Evolutionary conservation across 1,140 invertebrate species (phyloP).

Genomic region (Leptinotarsa defecta): DNA sequence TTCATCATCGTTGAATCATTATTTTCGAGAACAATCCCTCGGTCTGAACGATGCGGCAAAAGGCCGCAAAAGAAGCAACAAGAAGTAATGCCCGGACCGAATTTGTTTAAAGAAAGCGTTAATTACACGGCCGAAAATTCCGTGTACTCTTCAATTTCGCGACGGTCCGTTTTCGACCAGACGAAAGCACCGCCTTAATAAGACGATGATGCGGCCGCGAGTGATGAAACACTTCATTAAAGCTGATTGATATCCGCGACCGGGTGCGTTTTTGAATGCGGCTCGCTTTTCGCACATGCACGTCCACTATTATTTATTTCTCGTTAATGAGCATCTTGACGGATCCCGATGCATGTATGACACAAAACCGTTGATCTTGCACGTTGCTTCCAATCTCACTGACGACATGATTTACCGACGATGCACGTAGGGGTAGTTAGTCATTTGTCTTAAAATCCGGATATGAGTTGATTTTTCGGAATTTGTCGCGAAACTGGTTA

Average conservation of each 20-base stretch:
- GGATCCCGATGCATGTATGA: neutral
- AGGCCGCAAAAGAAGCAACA: neutral
- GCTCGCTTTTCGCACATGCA: conserved; percentile 2
- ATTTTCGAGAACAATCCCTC: neutral
- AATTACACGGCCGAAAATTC: neutral
- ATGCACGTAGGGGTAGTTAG: too few species aligned
- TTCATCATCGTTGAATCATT: conserved; percentile 1
- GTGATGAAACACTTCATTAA: conserved; percentile 8
- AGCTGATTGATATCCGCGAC: conserved; percentile 5
- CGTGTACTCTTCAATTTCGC: neutral
- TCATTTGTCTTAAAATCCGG: too few species aligned
- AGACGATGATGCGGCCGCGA: neutral
- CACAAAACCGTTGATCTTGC: conserved; percentile 1
- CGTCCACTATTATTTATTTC: conserved; percentile 6
- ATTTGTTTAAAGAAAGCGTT: conserved; percentile 8
- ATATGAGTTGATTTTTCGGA: too few species aligned
- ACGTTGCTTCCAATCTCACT: neutral
- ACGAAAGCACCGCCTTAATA: conserved; percentile 2
- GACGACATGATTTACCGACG: neutral
- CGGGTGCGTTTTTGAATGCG: neutral
- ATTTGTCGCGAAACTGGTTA: too few species aligned
- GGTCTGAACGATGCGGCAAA: neutral
- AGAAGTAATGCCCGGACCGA: neutral
- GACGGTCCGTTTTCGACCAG: neutral
- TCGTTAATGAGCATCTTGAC: neutral